phyloP scores from a whole-genome alignment of 2,888 invertebrate species.

The Acanthopleura granulata region DNA sequence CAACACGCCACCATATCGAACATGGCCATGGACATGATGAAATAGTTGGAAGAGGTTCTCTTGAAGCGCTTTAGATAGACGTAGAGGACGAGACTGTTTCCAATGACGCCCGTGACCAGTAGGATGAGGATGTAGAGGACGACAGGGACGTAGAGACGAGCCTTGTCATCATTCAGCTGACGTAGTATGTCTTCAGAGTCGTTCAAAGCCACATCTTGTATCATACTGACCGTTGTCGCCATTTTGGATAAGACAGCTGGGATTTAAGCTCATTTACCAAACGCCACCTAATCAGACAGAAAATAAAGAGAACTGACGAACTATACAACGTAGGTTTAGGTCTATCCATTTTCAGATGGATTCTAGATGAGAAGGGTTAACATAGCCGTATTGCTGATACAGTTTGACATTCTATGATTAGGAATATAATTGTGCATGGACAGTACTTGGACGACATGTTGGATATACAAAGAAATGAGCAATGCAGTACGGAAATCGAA shows the following conservation, averaged over 20 bases:
- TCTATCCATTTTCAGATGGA: too few relatives aligned
- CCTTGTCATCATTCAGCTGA: conserved; percentile 42
- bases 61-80: conserved; percentile 52
- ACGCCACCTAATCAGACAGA: conserved; percentile 23
- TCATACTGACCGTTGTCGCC: too few relatives aligned
- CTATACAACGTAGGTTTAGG: too few relatives aligned
- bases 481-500: too few relatives aligned
- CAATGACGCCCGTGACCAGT: conserved; percentile 49
- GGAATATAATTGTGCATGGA: too few relatives aligned
- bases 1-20: conserved; percentile 56
- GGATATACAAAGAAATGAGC: too few relatives aligned
- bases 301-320: too few relatives aligned
- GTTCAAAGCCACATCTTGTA: neutral
- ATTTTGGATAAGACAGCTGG: too few relatives aligned
- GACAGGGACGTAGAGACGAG: conserved; percentile 49
- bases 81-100: conserved; percentile 51
- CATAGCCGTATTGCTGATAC: too few relatives aligned
- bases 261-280: conserved; percentile 18
- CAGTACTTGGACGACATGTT: too few relatives aligned
- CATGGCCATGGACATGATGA: conserved; percentile 56
- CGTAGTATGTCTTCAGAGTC: conserved; percentile 24
- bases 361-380: too few relatives aligned
- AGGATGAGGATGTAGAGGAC: conserved; percentile 47
- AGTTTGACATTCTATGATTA: too few relatives aligned
- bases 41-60: conserved; percentile 55